Conservation (phyloP, 2,113 vertebrate genomes). For the Eira barbara region DNA sequence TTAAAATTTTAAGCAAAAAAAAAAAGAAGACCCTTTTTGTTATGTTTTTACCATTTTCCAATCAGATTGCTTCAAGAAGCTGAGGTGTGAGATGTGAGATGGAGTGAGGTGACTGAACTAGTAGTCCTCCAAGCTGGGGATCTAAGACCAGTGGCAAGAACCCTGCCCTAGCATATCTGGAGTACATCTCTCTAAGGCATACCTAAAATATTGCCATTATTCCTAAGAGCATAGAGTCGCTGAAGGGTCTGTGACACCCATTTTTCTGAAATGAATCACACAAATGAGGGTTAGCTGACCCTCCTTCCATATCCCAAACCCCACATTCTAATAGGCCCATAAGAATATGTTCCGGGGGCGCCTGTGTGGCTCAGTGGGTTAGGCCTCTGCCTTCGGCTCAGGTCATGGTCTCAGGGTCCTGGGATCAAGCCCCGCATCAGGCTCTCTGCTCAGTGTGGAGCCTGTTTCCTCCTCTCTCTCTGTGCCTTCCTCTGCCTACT, state of each 20-base stretch:
- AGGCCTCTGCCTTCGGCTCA: too few relatives aligned
- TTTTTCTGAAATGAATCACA: conserved; percentile 7
- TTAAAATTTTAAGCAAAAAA: too few relatives aligned
- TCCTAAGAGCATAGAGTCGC: background rate
- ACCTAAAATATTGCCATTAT: background rate
- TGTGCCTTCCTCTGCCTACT: too few relatives aligned
- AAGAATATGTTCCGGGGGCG: background rate
- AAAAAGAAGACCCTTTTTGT: background rate
- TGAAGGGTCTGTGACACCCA: background rate
- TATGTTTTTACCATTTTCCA: background rate
- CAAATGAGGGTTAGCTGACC: background rate
- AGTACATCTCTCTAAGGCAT: background rate
- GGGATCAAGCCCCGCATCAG: too few relatives aligned
- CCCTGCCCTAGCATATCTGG: background rate
- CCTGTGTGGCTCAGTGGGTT: too few relatives aligned
- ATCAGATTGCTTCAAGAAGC: background rate
- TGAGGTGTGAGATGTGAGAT: background rate
- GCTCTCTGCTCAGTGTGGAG: too few relatives aligned
- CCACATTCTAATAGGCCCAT: background rate
- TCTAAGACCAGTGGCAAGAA: background rate
- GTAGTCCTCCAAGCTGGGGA: background rate
- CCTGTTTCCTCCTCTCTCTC: too few relatives aligned
- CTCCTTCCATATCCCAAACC: background rate
- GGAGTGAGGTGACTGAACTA: background rate
- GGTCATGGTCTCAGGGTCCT: too few relatives aligned